Evolutionary conservation across 2,888 invertebrate species (phyloP).

Genomic region (Ditylenchus weischeri): DNA sequence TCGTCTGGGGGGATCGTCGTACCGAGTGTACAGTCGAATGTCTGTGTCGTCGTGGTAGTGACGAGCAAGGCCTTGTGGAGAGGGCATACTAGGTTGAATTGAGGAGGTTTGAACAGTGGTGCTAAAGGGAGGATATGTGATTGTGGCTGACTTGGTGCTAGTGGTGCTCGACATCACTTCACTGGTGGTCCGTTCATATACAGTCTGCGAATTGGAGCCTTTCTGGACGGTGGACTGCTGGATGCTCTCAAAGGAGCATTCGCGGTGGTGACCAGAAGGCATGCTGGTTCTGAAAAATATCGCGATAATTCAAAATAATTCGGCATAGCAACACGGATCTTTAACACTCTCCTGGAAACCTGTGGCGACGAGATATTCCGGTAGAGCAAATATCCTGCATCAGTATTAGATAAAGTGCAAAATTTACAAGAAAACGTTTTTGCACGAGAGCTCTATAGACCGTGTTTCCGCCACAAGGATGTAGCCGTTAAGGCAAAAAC

Average conservation of each 20-base stretch:
- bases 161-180: slow-evolving; percentile 18
- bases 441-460: no score
- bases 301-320: no score
- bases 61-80: slow-evolving; percentile 20
- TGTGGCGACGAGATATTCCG: no score
- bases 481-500: no score
- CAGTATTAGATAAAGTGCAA: no score
- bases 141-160: slow-evolving; percentile 8
- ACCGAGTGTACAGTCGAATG: slow-evolving; percentile 35
- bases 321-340: no score
- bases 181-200: slow-evolving; percentile 29
- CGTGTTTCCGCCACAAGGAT: no score
- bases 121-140: slow-evolving; percentile 4
- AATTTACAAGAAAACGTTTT: no score
- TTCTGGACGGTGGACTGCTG: slow-evolving; percentile 18
- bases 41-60: slow-evolving; percentile 27
- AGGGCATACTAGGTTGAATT: background rate
- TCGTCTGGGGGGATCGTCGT: slow-evolving; percentile 21
- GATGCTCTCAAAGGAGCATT: slow-evolving; percentile 24
- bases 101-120: background rate
- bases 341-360: no score
- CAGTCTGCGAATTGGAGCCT: slow-evolving; percentile 6
- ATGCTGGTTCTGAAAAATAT: no score
- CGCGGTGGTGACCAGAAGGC: slow-evolving; percentile 24
- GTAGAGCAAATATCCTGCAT: no score